These are phyloP conservation scores for Mythimna impura DNA, from an alignment of 2,888 invertebrate genomes.

Conservation along the genomic window DNA sequence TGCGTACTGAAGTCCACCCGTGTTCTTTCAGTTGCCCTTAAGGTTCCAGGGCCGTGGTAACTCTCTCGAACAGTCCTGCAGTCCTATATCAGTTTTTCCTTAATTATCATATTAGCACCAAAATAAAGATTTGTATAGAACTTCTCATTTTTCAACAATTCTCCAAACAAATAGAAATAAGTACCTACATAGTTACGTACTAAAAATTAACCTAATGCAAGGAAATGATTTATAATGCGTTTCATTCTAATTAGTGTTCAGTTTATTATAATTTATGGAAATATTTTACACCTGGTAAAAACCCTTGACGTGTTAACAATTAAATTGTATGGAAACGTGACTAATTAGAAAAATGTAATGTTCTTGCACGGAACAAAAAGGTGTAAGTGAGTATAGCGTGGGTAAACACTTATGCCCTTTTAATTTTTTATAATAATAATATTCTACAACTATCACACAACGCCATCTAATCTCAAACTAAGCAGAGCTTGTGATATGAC, in stretches of 20 bases:
- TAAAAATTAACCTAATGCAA: slow-evolving; percentile 9
- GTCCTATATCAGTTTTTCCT: not conserved
- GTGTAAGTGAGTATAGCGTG: not conserved
- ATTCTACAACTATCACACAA: no score
- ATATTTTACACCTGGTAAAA: slow-evolving; percentile 57
- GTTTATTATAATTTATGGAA: slow-evolving; percentile 44
- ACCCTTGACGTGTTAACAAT: slow-evolving; percentile 56
- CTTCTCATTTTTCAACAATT: not conserved
- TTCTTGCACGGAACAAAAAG: slow-evolving; percentile 23
- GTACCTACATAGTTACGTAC: not conserved
- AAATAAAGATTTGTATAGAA: not conserved
- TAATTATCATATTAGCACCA: not conserved
- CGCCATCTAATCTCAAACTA: no score
- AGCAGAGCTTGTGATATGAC: no score
- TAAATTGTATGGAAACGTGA: slow-evolving; percentile 50
- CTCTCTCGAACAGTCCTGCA: no score
- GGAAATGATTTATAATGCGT: slow-evolving; percentile 22
- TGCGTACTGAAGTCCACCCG: no score
- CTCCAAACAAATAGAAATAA: not conserved
- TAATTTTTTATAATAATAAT: no score
- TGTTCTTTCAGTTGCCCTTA: no score
- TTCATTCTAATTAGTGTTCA: slow-evolving; percentile 13
- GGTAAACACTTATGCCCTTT: not conserved
- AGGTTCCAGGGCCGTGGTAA: no score
- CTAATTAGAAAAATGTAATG: slow-evolving; percentile 43